A percentile compares a stretch with the other conserved stretches of the same genome.
Evolutionary conservation across 2,797 vertebrate genomes (phyloP).

Genomic region (Apogon talboti): DNA sequence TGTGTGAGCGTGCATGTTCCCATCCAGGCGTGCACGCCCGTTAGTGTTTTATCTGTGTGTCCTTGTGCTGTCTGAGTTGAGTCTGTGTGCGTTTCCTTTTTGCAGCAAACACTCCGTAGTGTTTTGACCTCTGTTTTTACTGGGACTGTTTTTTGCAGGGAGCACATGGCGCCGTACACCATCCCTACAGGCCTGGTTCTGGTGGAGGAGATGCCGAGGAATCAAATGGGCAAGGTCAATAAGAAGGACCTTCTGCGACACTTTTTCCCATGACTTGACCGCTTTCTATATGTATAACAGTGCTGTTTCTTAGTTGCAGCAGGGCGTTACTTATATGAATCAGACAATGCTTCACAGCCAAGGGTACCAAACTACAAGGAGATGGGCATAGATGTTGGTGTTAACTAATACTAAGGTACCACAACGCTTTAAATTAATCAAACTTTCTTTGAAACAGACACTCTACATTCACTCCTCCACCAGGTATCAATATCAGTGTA

Average conservation of each 20-base stretch:
- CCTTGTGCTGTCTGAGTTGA: conserved; percentile 25
- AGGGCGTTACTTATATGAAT: background rate
- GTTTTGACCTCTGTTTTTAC: conserved; percentile 58
- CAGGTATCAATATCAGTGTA: too few species aligned
- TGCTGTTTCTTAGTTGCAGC: background rate
- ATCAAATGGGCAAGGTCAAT: conserved; percentile 98
- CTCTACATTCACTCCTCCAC: too few species aligned
- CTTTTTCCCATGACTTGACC: conserved; percentile 79
- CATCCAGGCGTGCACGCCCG: conserved; percentile 24
- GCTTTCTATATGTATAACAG: too few species aligned
- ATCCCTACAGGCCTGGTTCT: conserved; percentile 90
- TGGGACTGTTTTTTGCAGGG: conserved; percentile 78
- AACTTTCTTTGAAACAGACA: too few species aligned
- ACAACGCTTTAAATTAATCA: too few species aligned
- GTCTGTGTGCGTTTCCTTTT: conserved; percentile 29
- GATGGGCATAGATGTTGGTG: too few species aligned
- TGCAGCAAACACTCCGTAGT: conserved; percentile 36
- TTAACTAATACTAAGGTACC: too few species aligned
- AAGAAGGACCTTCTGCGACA: conserved; percentile 90
- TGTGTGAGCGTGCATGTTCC: conserved; percentile 28
- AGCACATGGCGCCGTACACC: conserved; percentile 86
- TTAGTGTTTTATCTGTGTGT: conserved; percentile 31
- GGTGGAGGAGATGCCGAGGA: conserved; percentile 92
- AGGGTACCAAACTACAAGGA: background rate
- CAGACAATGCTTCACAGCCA: background rate